Conservation (phyloP, 2,797 vertebrate species). For the Simalia tracyae region DNA sequence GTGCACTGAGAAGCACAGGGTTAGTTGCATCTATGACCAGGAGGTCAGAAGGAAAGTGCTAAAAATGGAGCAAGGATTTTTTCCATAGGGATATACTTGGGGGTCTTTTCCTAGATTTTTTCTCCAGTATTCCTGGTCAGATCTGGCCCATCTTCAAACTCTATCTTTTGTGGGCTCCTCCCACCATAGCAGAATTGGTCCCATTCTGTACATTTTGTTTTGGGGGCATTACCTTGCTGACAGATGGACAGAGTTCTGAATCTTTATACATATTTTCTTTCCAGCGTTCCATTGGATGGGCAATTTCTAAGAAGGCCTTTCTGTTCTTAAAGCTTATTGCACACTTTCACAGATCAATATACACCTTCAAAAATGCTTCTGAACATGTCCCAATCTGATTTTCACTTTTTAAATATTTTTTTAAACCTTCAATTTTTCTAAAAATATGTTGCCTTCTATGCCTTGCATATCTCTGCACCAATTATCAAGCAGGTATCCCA, state of each 20-base stretch:
- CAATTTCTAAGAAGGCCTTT: constrained; percentile 5
- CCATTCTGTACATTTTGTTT: background rate
- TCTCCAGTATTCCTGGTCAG: background rate
- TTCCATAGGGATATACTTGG: background rate
- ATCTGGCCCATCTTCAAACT: background rate
- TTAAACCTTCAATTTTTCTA: background rate
- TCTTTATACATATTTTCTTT: too few relatives aligned
- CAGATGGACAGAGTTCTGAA: too few relatives aligned
- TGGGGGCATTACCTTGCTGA: too few relatives aligned
- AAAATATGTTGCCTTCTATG: background rate
- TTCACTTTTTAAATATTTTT: background rate
- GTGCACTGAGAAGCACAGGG: background rate
- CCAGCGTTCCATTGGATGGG: background rate
- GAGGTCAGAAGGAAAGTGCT: background rate
- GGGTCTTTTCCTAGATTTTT: background rate
- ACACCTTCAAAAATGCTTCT: constrained; percentile 11
- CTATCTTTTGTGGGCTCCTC: background rate
- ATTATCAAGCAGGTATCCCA: background rate
- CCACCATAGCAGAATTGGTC: background rate
- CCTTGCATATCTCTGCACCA: background rate
- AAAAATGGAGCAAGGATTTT: background rate
- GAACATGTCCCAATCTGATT: background rate
- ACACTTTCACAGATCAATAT: background rate
- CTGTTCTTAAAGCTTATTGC: background rate
- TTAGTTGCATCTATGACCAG: background rate